Base-by-base conservation (phyloP, 2,797 vertebrate genomes). In the Pitangus sulphuratus region DNA sequence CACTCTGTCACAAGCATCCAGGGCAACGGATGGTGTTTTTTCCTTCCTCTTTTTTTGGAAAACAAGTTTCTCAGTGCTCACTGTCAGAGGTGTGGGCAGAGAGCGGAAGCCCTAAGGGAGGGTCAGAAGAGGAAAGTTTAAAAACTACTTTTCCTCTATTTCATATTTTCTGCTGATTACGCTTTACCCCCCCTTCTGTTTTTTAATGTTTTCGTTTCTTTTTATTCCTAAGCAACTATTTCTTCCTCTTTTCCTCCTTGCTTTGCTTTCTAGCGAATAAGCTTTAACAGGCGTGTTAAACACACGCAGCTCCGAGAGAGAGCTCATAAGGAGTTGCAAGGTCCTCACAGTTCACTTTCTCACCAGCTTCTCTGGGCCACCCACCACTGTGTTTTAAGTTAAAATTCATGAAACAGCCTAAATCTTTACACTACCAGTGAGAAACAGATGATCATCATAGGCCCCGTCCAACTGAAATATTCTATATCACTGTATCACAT, bases 1-100 rank as follows among this genome's bases (percentile, higher is more conserved):
- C 15, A 8, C 58, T 77, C 65, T 39, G 60, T 69, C 45, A 15
- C 39, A 2, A 35, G 54, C 2, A 2, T 16, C 21, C 42, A 24
- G 25, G 22, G 22, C n/a, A 54, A 20, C 3, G 0, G 70, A 18
- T 75, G 65, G 37, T 69, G 39, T 2, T 2, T 82, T 48, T 92
- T 88, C 69, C 88, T 95, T 92, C 92, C 83, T 78, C 81, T 93
- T 86, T 89, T 54, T 54, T 75, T n/a, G 53, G 82, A 39, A 62
- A 57, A 47, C 0, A 40, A 56, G 11, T 1, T 14, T 33, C 57
- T 64, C 64, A 15, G 50, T 33, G 21, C 31, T 8, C 9, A n/a
- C 47, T 6, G 14, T 37, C 64, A 82, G 74, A 89, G 74, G 78
- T 50, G 64, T 21, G 58, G 33, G 39, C 54, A 50, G 18, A 56